Evolutionary conservation across 2,797 vertebrate species (phyloP).

Genomic region (Sebastes diploproa): DNA sequence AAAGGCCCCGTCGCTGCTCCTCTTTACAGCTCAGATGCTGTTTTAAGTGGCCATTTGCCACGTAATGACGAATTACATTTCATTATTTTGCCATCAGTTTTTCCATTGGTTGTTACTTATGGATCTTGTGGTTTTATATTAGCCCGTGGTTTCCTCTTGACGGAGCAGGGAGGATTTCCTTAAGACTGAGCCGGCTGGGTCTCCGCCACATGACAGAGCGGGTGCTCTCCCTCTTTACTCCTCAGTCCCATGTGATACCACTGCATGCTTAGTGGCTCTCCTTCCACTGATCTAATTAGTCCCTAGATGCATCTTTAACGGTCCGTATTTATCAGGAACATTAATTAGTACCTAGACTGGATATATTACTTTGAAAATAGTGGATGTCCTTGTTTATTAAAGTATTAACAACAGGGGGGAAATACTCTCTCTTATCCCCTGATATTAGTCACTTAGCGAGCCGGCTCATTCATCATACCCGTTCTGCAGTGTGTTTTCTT

Average conservation of each 20-base stretch:
- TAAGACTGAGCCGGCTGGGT: constrained; percentile 43
- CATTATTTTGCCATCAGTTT: constrained; percentile 61
- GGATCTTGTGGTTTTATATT: constrained; percentile 67
- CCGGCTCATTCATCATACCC: constrained; percentile 68
- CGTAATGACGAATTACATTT: constrained; percentile 53
- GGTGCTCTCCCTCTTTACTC: constrained; percentile 64
- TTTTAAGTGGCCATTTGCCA: constrained; percentile 73
- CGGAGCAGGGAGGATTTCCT: constrained; percentile 57
- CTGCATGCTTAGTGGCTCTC: constrained; percentile 69
- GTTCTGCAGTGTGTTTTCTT: constrained; percentile 53
- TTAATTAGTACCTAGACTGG: constrained; percentile 80
- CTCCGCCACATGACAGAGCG: constrained; percentile 68
- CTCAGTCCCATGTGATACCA: constrained; percentile 67
- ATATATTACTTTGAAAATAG: constrained; percentile 78
- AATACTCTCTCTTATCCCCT: constrained; percentile 63
- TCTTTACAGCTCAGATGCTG: constrained; percentile 41
- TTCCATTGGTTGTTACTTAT: constrained; percentile 61
- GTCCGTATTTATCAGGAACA: constrained; percentile 83
- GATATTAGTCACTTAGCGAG: constrained; percentile 70
- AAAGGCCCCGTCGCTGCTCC: constrained; percentile 34
- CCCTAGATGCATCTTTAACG: constrained; percentile 76
- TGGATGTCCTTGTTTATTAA: constrained; percentile 80
- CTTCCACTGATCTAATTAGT: constrained; percentile 85
- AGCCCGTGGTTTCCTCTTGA: constrained; percentile 60
- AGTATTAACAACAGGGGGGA: constrained; percentile 72